Evolutionary conservation across 2,797 vertebrate species (phyloP), one percentile per base, ranked within the genome.

Genomic region (Rousettus madagascariensis): DNA sequence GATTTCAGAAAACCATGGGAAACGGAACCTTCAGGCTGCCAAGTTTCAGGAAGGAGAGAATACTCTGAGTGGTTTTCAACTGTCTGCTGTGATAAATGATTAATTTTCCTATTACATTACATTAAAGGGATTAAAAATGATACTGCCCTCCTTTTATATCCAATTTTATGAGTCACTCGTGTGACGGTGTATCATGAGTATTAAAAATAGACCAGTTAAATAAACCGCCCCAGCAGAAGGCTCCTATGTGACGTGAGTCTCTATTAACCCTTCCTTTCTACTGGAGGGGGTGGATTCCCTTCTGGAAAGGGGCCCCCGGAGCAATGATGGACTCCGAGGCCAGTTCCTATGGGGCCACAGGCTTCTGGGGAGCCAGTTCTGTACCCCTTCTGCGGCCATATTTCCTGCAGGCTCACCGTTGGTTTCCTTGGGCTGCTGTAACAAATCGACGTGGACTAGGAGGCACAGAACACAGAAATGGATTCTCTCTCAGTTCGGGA

Each of bases 41-140:
- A 95, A 93, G 79, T 77, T 84, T 91, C 49, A 61, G 82, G 57
- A 51, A 69, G 78, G 69, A 57, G 53, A 84, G 69, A 83, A 90
- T 61, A 24, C 8, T 92, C 65, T 63, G 91, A 95, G 85, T 93
- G 66, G 43, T 90, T 96, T 95, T 90, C 79, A 79, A 46, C 86
- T 2, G 6, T 93, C 79, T 80, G 59, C 61, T 86, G 2, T 69
- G 72, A 95, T 46, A 96, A 93, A 82, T 91, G 83, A 97, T 92
- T 83, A 55, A 95, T 95, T 94, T 86, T 20, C 57, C 46, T 86
- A 89, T 86, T 59, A 43, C 19, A 69, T 91, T 95, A 90, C 85
- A 87, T 93, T 97, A 90, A 90, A 78, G 61, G 75, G 46, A 94
- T 94, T 88, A 82, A 85, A 88, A 85, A 51, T 51, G 46, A 55